Conservation (phyloP, 2,888 invertebrate species). For the Diarsia brunnea region DNA sequence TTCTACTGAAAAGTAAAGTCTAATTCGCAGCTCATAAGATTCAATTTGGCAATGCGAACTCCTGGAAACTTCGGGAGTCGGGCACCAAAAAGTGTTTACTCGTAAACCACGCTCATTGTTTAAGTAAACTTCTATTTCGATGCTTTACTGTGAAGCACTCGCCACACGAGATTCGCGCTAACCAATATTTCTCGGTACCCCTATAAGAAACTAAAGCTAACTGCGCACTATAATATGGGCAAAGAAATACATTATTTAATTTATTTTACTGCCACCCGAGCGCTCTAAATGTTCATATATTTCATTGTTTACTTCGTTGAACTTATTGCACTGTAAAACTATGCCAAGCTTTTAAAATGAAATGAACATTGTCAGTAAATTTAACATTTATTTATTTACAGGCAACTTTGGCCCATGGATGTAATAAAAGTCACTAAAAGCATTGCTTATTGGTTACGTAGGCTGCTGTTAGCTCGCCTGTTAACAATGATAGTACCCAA, state of each 20-base stretch:
- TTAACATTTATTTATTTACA: too few species aligned
- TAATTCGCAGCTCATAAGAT: constrained; percentile 69
- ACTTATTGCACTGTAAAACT: constrained; percentile 12
- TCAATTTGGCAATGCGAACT: constrained; percentile 66
- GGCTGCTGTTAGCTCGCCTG: neutral
- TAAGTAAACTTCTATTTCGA: constrained; percentile 89
- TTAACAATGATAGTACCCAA: neutral
- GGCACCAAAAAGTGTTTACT: constrained; percentile 85
- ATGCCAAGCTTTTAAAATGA: constrained; percentile 15
- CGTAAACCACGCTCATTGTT: constrained; percentile 89
- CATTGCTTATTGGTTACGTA: neutral
- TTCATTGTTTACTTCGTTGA: constrained; percentile 18
- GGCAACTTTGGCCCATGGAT: too few species aligned
- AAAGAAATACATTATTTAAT: constrained; percentile 28
- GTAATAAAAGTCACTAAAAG: neutral
- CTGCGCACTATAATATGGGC: constrained; percentile 72
- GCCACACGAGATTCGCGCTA: constrained; percentile 78
- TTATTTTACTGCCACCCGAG: constrained; percentile 15
- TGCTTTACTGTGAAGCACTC: constrained; percentile 84
- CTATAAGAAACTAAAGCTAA: constrained; percentile 77
- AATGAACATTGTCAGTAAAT: neutral
- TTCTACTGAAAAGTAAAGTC: constrained; percentile 65
- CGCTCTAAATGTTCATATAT: constrained; percentile 13
- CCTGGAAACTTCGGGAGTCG: constrained; percentile 77
- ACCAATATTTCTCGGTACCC: constrained; percentile 82